phyloP scores from a whole-genome alignment of 1,140 invertebrate species.

The Zeugodacus cucurbitae region DNA sequence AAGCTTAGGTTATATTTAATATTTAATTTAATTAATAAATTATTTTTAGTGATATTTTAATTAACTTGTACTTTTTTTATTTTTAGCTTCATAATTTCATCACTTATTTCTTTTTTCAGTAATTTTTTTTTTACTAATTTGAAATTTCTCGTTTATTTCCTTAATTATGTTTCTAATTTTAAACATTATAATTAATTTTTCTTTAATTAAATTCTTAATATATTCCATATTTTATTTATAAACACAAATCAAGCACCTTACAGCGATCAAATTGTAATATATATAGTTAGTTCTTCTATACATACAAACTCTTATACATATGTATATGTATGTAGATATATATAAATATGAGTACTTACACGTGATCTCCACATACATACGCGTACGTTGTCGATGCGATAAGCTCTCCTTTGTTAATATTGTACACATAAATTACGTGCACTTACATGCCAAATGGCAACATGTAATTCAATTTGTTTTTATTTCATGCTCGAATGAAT shows the following conservation, averaged over 20 bases:
- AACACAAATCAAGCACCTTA: neutral
- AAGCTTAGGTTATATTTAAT: no score
- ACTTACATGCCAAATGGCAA: constrained; percentile 11
- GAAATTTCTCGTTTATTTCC: no score
- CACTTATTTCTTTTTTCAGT: no score
- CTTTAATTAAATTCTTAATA: neutral
- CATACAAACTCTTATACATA: no score
- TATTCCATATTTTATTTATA: neutral
- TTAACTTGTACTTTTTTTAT: neutral
- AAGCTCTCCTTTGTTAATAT: neutral
- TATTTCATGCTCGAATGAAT: constrained; percentile 19
- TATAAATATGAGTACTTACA: no score
- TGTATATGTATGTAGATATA: neutral
- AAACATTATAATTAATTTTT: neutral
- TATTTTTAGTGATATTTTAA: neutral
- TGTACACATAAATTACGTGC: constrained; percentile 17
- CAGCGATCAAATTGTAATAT: neutral
- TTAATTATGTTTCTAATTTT: neutral
- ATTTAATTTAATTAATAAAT: no score
- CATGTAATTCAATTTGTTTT: constrained; percentile 23
- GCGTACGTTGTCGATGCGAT: neutral
- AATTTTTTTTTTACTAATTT: no score
- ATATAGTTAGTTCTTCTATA: neutral
- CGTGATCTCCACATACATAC: neutral
- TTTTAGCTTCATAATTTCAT: neutral